Evolutionary conservation across 2,888 invertebrate species (phyloP), one percentile per base, ranked within the genome.

Genomic region (Serripes groenlandicus): DNA sequence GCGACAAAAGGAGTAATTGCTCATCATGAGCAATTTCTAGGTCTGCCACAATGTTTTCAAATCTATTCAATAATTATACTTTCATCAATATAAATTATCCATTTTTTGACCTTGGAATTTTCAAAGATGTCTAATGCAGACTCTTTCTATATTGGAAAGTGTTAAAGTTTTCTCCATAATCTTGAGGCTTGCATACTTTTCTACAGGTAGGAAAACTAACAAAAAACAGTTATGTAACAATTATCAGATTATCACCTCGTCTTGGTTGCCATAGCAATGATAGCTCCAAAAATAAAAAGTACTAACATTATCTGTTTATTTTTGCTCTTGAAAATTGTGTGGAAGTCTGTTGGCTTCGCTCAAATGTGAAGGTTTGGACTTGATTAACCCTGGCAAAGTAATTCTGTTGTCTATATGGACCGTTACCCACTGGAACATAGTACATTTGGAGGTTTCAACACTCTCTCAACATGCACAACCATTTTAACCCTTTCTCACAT

Each of bases 221-320:
- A 37, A 42, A 66, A 42, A 66, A 35, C 28, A 26, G 42, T 66
- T 66, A 66, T 28, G 28, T 66, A 66, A 66, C 66, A 66, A 66
- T 66, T 66, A 66, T 66, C 66, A 66, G 66, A 66, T 66, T 42
- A 66, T 42, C 66, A 42, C 42, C 35, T 32, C 9, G 15, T 42
- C 7, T 35, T 42, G 42, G 35, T 66, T 42, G 9, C 66, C 42
- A 66, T 66, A 28, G 66, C 26, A 66, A 66, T 42, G 23, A 26
- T 35, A 42, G n/a, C 9, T 34, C 26, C 37, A 66, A 66, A 66
- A 66, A 42, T 66, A 66, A 66, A 62, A 66, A 26, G 66, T 42
- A 42, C 42, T 66, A 42, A 35, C 23, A 66, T 66, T 42, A 37
- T 66, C 26, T 42, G 35, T 66, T 42, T 62, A 62, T 30, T 62